Percentiles rank a stretch among this genome's conserved stretches.
Conservation (phyloP, 1,140 invertebrate genomes). For the Sweltsa coloradensis region DNA sequence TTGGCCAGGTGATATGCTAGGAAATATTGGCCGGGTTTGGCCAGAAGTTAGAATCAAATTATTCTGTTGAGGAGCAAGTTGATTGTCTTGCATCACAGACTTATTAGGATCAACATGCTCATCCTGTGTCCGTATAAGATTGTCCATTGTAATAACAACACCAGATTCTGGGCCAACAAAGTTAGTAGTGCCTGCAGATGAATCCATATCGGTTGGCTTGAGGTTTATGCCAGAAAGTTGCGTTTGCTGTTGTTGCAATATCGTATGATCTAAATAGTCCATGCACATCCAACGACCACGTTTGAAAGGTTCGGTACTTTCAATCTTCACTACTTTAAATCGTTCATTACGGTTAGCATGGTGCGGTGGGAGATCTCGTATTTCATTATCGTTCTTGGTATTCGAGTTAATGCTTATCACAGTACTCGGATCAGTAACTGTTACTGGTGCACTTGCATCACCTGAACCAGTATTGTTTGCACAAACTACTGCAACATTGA, state of each 20-base stretch:
- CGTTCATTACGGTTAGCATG: constrained; percentile 58
- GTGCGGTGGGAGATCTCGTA: constrained; percentile 54
- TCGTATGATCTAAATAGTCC: constrained; percentile 84
- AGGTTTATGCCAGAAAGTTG: constrained; percentile 9
- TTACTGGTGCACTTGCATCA: constrained; percentile 5
- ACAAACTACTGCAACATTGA: constrained; percentile 4
- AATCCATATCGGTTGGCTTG: neutral
- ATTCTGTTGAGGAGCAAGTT: too few relatives aligned
- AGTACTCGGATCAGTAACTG: constrained; percentile 35
- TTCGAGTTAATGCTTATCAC: constrained; percentile 4
- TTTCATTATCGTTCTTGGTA: constrained; percentile 47
- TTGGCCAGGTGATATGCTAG: constrained; percentile 25
- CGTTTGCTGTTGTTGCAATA: constrained; percentile 34
- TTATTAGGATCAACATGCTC: too few relatives aligned
- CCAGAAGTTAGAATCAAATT: too few relatives aligned
- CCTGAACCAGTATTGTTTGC: constrained; percentile 5
- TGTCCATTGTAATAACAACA: constrained; percentile 5
- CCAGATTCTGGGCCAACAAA: constrained; percentile 7
- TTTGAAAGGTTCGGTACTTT: constrained; percentile 87
- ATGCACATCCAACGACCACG: constrained; percentile 90
- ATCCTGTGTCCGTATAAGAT: too few relatives aligned
- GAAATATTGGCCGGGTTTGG: too few relatives aligned
- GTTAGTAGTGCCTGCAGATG: neutral
- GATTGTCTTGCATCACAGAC: too few relatives aligned
- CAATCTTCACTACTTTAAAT: constrained; percentile 94